phyloP scores from a whole-genome alignment of 2,888 invertebrate species.

The Mycalesis mineus region DNA sequence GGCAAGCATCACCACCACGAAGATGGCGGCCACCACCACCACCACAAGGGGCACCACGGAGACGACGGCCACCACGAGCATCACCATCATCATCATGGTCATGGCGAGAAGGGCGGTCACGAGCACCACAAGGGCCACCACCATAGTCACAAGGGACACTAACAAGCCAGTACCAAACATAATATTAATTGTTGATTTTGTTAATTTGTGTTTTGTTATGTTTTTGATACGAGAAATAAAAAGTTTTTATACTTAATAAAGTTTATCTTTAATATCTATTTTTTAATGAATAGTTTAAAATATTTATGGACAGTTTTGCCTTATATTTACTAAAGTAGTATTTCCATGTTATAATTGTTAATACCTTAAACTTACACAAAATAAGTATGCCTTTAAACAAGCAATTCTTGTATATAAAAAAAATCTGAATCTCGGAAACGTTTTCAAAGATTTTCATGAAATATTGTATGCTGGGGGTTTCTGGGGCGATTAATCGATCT shows the following conservation, averaged over 20 bases:
- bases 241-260: neutral
- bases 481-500: too few species aligned
- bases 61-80: conserved; percentile 87
- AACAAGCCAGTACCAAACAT: conserved; percentile 40
- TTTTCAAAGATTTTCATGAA: too few species aligned
- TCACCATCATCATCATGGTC: conserved; percentile 83
- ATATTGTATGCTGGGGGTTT: too few species aligned
- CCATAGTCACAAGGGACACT: conserved; percentile 77
- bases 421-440: too few species aligned
- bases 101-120: conserved; percentile 88
- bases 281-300: too few species aligned
- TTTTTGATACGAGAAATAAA: conserved; percentile 40
- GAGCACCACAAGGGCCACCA: conserved; percentile 87
- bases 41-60: conserved; percentile 87
- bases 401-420: too few species aligned
- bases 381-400: too few species aligned
- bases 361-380: too few species aligned
- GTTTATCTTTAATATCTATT: neutral
- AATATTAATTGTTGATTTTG: conserved; percentile 52
- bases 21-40: conserved; percentile 86
- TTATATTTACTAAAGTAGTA: too few species aligned
- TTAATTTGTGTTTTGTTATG: conserved; percentile 45
- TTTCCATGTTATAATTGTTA: too few species aligned
- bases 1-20: conserved; percentile 88
- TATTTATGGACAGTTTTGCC: too few species aligned